These are phyloP conservation scores for Gorsachius goisagi DNA, from an alignment of 2,113 vertebrate species.

Conservation along the genomic window DNA sequence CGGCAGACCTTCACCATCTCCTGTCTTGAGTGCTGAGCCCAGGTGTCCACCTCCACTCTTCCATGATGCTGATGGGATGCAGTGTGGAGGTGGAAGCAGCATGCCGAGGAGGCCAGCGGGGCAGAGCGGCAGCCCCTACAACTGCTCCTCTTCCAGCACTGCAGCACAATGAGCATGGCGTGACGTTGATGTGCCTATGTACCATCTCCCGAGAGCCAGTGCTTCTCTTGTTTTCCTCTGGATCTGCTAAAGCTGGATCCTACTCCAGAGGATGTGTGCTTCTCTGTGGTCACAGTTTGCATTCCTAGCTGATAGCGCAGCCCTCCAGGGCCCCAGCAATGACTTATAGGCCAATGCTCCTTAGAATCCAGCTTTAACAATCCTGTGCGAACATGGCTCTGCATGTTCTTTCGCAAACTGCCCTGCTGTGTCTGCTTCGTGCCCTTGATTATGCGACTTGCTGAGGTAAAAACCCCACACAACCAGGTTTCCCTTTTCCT, in stretches of 20 bases:
- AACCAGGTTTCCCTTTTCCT: not conserved
- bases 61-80: not conserved
- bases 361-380: not conserved
- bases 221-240: not conserved
- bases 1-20: not conserved
- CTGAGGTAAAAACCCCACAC: not conserved
- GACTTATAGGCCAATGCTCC: not conserved
- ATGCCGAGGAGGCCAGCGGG: not conserved
- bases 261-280: not conserved
- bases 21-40: not conserved
- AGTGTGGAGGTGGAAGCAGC: not conserved
- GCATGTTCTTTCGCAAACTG: not conserved
- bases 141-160: not conserved
- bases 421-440: not conserved
- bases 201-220: not conserved
- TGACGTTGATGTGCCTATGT: not conserved
- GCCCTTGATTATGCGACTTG: not conserved
- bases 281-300: not conserved
- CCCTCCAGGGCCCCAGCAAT: not conserved
- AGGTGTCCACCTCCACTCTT: not conserved
- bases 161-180: not conserved
- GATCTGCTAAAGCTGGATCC: not conserved
- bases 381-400: not conserved
- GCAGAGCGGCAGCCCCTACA: not conserved
- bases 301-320: rapidly evolving